Evolutionary conservation across 2,797 vertebrate species (phyloP), one percentile per base, ranked within the genome.

Genomic region (Centropyge bicolor): DNA sequence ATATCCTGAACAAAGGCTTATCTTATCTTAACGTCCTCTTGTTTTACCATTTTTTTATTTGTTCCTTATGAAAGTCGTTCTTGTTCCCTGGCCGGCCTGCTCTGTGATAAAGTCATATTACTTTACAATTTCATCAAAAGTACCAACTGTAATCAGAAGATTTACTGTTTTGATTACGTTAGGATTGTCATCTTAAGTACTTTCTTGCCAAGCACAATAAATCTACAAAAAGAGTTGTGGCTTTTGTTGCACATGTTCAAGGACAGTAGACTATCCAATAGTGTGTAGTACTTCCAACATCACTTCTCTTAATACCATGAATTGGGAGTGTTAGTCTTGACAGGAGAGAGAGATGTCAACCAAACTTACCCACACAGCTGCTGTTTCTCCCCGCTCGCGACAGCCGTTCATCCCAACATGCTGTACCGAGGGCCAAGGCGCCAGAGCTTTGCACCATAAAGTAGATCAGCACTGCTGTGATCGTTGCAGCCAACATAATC

Each of bases 351-450:
- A 61, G 40, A 9, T 70, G 48, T 85, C 40, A 70, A 6, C 11
- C 62, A 73, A 69, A 96, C 97, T 97, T 91, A 98, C 97, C 96
- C 38, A 80, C 17, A 79, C 96, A 97, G 73, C 91, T 82, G 52
- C 88, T 76, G 74, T 93, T 94, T 81, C 71, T 86, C 55, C 86
- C 92, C 9, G 65, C 74, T 81, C 85, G 86, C 8, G 86, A 57
- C 0, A 83, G 85, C 16, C 90, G 86, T 52, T 93, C 93, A 78
- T 90, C 93, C 90, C 94, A 95, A 88, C 96, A 97, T 76, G 87
- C 90, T 84, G 91, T 78, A 65, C 78, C 70, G 54, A 82, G 67
- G 54, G 72, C 85, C 82, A 82, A 80, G 82, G 74, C 85, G 88
- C 72, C 91, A 83, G 80, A 70, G 63, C 74, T 92, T 75, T 92